These are phyloP conservation scores for Scolopax bukidnonensis DNA, from an alignment of 2,797 vertebrate species.

Conservation along the genomic window DNA sequence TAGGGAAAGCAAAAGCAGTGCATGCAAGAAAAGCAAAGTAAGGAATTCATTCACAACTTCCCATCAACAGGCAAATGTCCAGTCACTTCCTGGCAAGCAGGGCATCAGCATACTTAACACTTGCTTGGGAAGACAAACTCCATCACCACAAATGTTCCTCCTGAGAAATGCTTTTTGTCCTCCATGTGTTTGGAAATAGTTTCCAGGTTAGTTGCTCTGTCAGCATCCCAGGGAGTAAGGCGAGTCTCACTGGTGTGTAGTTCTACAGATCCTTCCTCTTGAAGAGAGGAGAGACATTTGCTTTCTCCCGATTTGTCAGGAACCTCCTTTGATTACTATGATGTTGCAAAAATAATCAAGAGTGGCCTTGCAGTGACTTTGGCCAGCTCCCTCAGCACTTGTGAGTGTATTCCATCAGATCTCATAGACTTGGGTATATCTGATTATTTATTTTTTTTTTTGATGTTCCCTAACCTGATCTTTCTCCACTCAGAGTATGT, in stretches of 20 bases:
- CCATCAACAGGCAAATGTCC: background rate
- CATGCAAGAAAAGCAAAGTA: background rate
- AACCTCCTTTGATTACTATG: background rate
- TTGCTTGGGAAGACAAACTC: background rate
- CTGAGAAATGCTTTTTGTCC: background rate
- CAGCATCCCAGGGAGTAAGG: background rate
- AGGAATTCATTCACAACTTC: background rate
- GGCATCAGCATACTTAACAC: background rate
- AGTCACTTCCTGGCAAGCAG: background rate
- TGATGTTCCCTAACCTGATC: background rate
- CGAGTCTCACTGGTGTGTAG: background rate
- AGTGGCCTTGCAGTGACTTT: background rate
- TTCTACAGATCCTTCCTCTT: background rate
- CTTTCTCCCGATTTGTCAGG: accelerated
- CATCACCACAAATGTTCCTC: background rate
- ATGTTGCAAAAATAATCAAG: background rate
- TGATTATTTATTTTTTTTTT: background rate
- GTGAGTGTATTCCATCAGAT: background rate
- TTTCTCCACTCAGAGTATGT: background rate
- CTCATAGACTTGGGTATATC: background rate
- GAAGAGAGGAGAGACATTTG: background rate
- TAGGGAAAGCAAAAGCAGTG: background rate
- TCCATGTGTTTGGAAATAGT: background rate
- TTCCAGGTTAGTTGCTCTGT: background rate
- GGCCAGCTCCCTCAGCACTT: background rate